Percentiles rank a stretch among this genome's conserved stretches.
Evolutionary conservation across 2,797 vertebrate genomes (phyloP).

Genomic region (Acanthis flammea): DNA sequence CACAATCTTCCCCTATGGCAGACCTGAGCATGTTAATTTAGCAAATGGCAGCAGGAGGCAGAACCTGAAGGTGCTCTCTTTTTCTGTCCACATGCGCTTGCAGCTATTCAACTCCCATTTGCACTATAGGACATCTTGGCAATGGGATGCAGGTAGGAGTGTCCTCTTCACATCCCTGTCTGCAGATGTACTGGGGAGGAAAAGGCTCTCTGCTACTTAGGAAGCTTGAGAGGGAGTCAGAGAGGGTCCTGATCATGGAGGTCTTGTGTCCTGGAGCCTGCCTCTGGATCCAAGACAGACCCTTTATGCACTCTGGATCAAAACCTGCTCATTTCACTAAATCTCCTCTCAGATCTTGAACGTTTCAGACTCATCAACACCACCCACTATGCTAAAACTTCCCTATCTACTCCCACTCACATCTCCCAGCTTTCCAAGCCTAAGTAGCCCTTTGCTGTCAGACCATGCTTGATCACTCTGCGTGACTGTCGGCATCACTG

Average conservation of each 20-base stretch:
- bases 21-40: neutral
- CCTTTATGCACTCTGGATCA: neutral
- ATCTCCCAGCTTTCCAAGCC: neutral
- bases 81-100: neutral
- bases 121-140: neutral
- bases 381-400: neutral
- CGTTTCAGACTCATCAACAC: neutral
- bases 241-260: neutral
- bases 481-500: neutral
- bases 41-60: neutral
- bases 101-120: rapidly evolving
- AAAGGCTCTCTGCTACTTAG: neutral
- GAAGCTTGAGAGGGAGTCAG: neutral
- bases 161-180: neutral
- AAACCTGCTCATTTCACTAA: neutral
- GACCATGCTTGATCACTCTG: neutral
- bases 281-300: neutral
- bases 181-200: neutral
- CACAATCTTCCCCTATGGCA: neutral
- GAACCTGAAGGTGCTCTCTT: neutral
- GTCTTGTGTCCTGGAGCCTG: neutral
- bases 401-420: neutral
- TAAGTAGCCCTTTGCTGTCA: neutral
- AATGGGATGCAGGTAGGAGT: neutral
- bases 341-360: neutral